These are phyloP conservation scores for Plagiodera versicolora DNA, from an alignment of 2,888 invertebrate genomes.

Conservation along the genomic window DNA sequence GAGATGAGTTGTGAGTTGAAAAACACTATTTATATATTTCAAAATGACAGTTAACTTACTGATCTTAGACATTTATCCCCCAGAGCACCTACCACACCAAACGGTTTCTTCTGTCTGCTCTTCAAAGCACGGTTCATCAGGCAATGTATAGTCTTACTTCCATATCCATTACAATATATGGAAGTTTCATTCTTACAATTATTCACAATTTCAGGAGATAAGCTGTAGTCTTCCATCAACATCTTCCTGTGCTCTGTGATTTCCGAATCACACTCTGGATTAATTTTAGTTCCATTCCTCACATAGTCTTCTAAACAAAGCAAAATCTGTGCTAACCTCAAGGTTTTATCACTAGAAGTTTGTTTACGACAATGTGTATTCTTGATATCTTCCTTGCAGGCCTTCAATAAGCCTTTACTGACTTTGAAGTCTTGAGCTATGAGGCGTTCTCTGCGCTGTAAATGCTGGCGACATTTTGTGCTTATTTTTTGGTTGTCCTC, in stretches of 20 bases:
- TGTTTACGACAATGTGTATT: slow-evolving; percentile 82
- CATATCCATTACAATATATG: slow-evolving; percentile 71
- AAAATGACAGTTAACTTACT: slow-evolving; percentile 52
- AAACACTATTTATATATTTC: too few species aligned
- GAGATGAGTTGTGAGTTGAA: too few species aligned
- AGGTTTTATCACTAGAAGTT: slow-evolving; percentile 79
- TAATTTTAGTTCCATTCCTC: slow-evolving; percentile 71
- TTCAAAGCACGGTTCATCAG: slow-evolving; percentile 84
- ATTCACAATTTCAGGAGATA: slow-evolving; percentile 91
- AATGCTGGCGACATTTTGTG: slow-evolving; percentile 76
- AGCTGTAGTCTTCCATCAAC: slow-evolving; percentile 89
- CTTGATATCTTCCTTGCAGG: slow-evolving; percentile 89
- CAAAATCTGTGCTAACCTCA: slow-evolving; percentile 85
- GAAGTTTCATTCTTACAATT: slow-evolving; percentile 85
- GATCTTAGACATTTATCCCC: slow-evolving; percentile 74
- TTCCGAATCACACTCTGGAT: slow-evolving; percentile 81
- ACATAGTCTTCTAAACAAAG: slow-evolving; percentile 85
- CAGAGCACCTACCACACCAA: slow-evolving; percentile 44
- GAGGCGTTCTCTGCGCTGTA: slow-evolving; percentile 82
- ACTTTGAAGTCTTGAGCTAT: slow-evolving; percentile 89
- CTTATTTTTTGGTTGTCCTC: slow-evolving; percentile 71
- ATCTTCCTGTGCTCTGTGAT: slow-evolving; percentile 89
- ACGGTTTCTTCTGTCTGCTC: slow-evolving; percentile 47
- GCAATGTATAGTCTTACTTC: slow-evolving; percentile 92
- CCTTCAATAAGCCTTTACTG: slow-evolving; percentile 83